Evolutionary conservation across 2,797 vertebrate genomes (phyloP).

Genomic region (Lacerta viridis): DNA sequence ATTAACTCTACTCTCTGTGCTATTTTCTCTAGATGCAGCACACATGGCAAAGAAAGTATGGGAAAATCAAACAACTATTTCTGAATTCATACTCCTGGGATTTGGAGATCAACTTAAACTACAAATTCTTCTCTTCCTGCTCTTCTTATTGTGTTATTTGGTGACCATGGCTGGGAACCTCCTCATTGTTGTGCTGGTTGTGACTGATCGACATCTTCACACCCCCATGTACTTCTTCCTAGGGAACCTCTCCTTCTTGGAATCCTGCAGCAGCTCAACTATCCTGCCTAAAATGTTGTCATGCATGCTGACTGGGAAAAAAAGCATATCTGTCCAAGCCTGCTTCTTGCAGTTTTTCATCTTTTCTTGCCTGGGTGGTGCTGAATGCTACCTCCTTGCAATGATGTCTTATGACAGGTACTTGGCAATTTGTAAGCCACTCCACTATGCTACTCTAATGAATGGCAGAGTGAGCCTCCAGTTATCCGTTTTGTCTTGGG

Average conservation of each 20-base stretch:
- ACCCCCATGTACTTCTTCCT: no score
- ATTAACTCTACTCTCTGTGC: neutral
- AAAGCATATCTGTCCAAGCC: neutral
- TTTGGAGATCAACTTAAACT: neutral
- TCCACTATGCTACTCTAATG: slow-evolving; percentile 6
- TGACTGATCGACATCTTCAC: neutral
- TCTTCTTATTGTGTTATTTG: neutral
- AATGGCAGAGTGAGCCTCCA: neutral
- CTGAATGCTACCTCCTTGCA: slow-evolving; percentile 8
- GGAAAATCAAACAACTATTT: neutral
- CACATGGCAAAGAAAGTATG: neutral
- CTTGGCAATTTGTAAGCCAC: slow-evolving; percentile 3
- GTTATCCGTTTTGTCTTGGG: neutral
- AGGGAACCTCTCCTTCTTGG: no score
- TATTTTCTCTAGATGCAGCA: neutral
- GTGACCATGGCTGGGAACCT: neutral
- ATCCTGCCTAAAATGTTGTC: slow-evolving; percentile 5
- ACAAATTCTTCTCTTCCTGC: neutral
- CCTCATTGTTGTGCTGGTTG: neutral
- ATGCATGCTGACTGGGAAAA: neutral
- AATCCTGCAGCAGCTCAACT: neutral
- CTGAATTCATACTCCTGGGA: slow-evolving; percentile 8
- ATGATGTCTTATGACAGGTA: slow-evolving; percentile 14
- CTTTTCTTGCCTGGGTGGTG: slow-evolving; percentile 6
- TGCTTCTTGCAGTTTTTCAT: neutral